phyloP scores from a whole-genome alignment of 1,140 invertebrate species.

The Sarcophaga peregrina region DNA sequence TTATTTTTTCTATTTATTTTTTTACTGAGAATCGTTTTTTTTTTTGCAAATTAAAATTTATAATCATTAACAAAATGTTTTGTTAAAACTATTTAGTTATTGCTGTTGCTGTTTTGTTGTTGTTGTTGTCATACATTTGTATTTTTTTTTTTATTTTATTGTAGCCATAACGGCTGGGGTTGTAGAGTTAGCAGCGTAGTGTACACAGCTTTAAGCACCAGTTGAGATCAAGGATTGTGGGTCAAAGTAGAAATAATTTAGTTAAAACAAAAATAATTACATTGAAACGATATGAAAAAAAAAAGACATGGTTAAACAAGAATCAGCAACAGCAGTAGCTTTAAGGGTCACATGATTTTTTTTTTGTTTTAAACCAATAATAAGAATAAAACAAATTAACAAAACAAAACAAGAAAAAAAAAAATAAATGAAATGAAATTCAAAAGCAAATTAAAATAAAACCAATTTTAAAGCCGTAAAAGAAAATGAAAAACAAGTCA shows the following conservation, averaged over 20 bases:
- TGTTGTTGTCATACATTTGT: slow-evolving; percentile 9
- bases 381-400: too few relatives aligned
- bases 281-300: background rate
- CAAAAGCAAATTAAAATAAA: background rate
- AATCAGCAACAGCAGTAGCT: slow-evolving; percentile 8
- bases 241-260: slow-evolving; percentile 40
- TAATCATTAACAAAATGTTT: slow-evolving; percentile 39
- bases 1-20: background rate
- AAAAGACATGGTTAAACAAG: too few relatives aligned
- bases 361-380: too few relatives aligned
- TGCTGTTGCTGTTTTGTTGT: background rate
- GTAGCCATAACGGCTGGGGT: background rate
- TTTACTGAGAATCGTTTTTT: too few relatives aligned
- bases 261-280: background rate
- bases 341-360: slow-evolving; percentile 25
- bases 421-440: background rate
- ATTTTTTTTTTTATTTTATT: background rate
- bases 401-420: background rate
- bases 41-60: background rate
- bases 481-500: too few relatives aligned
- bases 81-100: slow-evolving; percentile 24
- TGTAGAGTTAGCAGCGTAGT: slow-evolving; percentile 7
- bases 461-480: background rate
- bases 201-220: slow-evolving; percentile 5
- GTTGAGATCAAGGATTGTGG: slow-evolving; percentile 38